Conservation (phyloP, 2,888 invertebrate species). For the Taenaris catops region DNA sequence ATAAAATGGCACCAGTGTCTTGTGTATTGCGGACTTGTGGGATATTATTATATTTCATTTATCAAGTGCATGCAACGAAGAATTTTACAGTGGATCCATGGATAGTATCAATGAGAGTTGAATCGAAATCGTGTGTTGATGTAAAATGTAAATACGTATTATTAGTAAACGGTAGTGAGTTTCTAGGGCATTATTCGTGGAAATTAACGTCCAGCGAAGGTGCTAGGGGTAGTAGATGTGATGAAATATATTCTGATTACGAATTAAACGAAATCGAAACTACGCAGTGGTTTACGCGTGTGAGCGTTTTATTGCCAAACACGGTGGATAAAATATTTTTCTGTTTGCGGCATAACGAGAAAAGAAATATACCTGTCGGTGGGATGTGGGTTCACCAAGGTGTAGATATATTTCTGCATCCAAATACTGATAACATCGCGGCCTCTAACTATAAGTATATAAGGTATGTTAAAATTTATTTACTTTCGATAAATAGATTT, state of each 20-base stretch:
- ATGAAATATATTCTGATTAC: slow-evolving; percentile 54
- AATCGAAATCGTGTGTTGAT: slow-evolving; percentile 30
- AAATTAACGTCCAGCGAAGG: slow-evolving; percentile 52
- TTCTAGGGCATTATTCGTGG: slow-evolving; percentile 64
- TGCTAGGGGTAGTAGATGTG: slow-evolving; percentile 49
- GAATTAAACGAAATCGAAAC: slow-evolving; percentile 56
- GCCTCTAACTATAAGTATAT: no score
- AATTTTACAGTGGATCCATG: slow-evolving; percentile 26
- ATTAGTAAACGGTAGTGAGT: slow-evolving; percentile 56
- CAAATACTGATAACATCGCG: slow-evolving; percentile 30
- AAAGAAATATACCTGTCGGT: slow-evolving; percentile 41
- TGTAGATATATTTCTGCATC: slow-evolving; percentile 53
- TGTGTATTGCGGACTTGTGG: slow-evolving; percentile 72
- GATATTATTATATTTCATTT: slow-evolving; percentile 50
- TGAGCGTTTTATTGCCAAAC: slow-evolving; percentile 48
- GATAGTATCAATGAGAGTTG: slow-evolving; percentile 31
- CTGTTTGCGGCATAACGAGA: slow-evolving; percentile 46
- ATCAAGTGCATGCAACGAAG: slow-evolving; percentile 35
- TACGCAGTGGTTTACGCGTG: slow-evolving; percentile 39
- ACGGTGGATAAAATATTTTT: slow-evolving; percentile 47
- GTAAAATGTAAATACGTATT: slow-evolving; percentile 70
- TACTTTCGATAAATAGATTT: no score
- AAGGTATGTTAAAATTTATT: no score
- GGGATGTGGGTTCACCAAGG: slow-evolving; percentile 78
- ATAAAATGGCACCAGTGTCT: slow-evolving; percentile 54